phyloP scores from a whole-genome alignment of 2,888 invertebrate species.

The Leptopilina drosophilae region DNA sequence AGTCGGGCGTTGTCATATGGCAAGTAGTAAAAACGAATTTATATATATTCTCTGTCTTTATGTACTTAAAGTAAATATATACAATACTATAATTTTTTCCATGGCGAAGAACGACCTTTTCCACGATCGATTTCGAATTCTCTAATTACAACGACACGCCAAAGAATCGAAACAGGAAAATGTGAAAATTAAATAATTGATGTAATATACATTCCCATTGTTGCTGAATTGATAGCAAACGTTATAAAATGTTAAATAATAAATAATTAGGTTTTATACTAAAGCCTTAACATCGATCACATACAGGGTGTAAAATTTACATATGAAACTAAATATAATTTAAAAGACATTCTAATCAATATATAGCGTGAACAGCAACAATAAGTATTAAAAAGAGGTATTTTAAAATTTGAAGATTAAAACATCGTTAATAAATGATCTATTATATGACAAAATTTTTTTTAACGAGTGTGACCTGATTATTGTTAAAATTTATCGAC shows the following conservation, averaged over 20 bases:
- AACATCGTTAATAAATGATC: slow-evolving; percentile 1
- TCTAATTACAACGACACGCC: slow-evolving; percentile 53
- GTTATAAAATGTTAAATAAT: slow-evolving; percentile 8
- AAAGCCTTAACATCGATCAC: slow-evolving; percentile 14
- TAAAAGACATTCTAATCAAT: slow-evolving; percentile 16
- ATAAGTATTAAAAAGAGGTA: slow-evolving; percentile 25
- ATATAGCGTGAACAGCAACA: neutral
- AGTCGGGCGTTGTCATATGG: neutral
- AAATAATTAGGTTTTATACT: slow-evolving; percentile 34
- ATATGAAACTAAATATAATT: slow-evolving; percentile 19
- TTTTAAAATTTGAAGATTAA: slow-evolving; percentile 10
- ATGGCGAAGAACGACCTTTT: slow-evolving; percentile 41
- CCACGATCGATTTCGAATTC: slow-evolving; percentile 49
- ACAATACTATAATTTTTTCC: neutral
- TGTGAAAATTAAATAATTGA: slow-evolving; percentile 40
- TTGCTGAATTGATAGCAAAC: neutral
- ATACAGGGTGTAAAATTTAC: slow-evolving; percentile 23
- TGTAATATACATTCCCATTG: slow-evolving; percentile 18
- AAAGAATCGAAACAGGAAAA: slow-evolving; percentile 52
- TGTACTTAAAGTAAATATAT: slow-evolving; percentile 17
- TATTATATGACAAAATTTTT: neutral
- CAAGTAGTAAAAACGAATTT: slow-evolving; percentile 3
- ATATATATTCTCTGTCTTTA: neutral
- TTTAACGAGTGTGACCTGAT: neutral
- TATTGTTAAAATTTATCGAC: slow-evolving; percentile 8